Conservation (phyloP, 2,113 vertebrate species). For the Notothenia coriiceps region DNA sequence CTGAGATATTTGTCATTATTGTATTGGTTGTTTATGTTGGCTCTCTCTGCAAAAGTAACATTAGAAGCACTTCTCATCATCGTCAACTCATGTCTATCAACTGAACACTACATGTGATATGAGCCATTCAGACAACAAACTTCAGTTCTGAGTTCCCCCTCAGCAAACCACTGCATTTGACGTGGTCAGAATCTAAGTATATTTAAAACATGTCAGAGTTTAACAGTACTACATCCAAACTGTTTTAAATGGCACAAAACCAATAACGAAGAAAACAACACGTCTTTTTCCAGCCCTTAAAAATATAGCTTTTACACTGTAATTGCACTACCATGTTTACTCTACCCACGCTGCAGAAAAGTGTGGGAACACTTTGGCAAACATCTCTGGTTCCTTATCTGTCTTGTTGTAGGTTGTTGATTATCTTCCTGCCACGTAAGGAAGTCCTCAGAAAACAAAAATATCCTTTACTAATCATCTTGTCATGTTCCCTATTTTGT, state of each 20-base stretch:
- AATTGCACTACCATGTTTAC: conserved; percentile 17
- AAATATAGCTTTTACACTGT: neutral
- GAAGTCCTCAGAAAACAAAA: conserved; percentile 19
- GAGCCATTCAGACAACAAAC: neutral
- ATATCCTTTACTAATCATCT: neutral
- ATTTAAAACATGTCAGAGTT: neutral
- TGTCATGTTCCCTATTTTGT: conserved; percentile 24
- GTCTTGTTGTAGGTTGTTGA: neutral
- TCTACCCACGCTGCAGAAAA: neutral
- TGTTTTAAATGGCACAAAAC: conserved; percentile 13
- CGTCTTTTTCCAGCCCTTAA: neutral
- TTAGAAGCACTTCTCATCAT: neutral
- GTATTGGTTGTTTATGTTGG: neutral
- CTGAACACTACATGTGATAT: neutral
- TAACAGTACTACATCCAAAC: neutral
- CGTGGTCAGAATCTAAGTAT: neutral
- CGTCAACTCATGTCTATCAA: neutral
- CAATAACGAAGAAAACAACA: neutral
- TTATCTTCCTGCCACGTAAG: neutral
- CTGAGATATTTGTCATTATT: neutral
- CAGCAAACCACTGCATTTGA: conserved; percentile 14
- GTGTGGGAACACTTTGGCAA: conserved; percentile 23
- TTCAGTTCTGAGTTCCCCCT: neutral
- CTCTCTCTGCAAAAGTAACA: neutral
- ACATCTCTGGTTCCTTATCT: conserved; percentile 1